Base-by-base conservation (phyloP, 2,113 vertebrate genomes). In the Origma solitaria region DNA sequence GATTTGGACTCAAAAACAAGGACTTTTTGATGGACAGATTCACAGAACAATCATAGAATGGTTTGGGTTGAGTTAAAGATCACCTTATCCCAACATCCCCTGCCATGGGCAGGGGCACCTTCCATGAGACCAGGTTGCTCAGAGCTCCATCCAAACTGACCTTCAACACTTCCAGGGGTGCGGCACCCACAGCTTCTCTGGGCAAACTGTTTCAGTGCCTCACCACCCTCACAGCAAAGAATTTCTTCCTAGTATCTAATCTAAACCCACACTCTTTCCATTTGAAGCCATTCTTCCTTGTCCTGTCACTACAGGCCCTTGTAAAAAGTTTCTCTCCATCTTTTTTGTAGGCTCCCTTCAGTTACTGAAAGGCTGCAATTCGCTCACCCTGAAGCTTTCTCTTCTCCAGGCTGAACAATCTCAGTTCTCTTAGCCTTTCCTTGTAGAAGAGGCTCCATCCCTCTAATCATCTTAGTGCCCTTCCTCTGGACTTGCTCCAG, bases 381-480 rank as follows among this genome's bases (percentile, higher is more conserved):
- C 40, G 11, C 14, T 13, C 11, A 68, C n/a, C 3, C 20, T 11
- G 14, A 37, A 40, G 25, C 9, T 21, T 47, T 54, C 40, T 75
- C 38, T 40, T n/a, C 45, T 47, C 61, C 54, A 68, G 30, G 21
- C 9, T 35, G 30, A 60, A 61, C 21, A 61, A 60, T 40, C 16
- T 38, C 38, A 82, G 1, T 53, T 60, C 38, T 66, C 33, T 17
- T 11, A 58, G 28, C 13, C 28, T 53, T 66, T 60, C 21, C 38
- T 60, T 0, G 0, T 1, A 40, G 38, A 16, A 53, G 30, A 40
- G 16, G 4, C 13, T 64, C 42, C 35, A 72, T 37, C 50, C 12
- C 44, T 42, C 30, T 40, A 12, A 42, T 19, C 17, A 50, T 13
- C 14, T 31, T 6, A 18, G 21, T 33, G 14, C 4, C 22, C 31